Evolutionary conservation across 2,113 vertebrate genomes (phyloP), one percentile per base, ranked within the genome.

Genomic region (Corvus hawaiiensis): DNA sequence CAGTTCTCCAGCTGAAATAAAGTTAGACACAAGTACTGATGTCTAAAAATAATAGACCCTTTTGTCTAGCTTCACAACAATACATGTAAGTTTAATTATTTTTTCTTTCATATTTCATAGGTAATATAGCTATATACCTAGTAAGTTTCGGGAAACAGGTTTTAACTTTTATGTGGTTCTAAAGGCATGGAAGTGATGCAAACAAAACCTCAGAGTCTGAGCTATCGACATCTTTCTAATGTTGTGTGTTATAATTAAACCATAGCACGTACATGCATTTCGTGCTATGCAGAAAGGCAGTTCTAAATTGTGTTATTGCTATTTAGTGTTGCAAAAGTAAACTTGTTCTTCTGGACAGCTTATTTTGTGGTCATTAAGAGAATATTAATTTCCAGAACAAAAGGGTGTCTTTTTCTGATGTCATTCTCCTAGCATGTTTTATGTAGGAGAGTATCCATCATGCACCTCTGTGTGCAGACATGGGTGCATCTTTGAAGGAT

Each of bases 391-490:
- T 93, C 37, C 12, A 51, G n/a, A 84, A 33, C 44, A 6, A 58
- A 2, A 28, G 18, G 4, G 15, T 63, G 3, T 9, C 26, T n/a
- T 48, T 83, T 59, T 9, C 35, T 64, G 19, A 19, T 44, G 24
- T 87, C 21, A 16, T 74, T 77, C 61, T 66, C 24, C 24, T 44
- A 37, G 5, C 1, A 0, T 27, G 5, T 59, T 16, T 72, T 52
- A 21, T 4, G 30, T 41, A 61, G n/a, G 54, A 56, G 18, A 52
- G 35, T 21, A 59, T 13, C 0, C 0, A 41, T 37, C 2, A 0
- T 1, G 1, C 15, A 66, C 3, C 26, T 72, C 24, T 10, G 4
- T 16, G 16, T n/a, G 58, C 27, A 75, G 69, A 41, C 2, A 2
- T 14, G 10, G 87, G 18, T 32, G 27, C 10, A 63, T 6, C 32